phyloP scores from a whole-genome alignment of 2,797 vertebrate genomes.

The Brachyrhaphis roseni region DNA sequence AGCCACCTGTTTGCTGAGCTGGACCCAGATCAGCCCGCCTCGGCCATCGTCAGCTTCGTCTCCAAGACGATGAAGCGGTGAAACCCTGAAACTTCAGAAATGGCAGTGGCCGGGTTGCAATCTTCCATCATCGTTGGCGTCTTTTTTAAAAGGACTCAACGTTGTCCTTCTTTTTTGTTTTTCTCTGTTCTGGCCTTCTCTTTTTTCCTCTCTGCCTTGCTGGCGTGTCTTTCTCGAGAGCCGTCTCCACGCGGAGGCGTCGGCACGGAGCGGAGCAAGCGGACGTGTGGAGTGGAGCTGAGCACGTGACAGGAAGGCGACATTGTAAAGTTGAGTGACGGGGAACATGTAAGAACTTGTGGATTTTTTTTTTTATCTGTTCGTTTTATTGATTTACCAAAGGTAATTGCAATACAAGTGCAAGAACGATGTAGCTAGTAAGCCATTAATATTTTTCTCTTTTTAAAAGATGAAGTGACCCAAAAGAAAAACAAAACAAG shows the following conservation, averaged over 20 bases:
- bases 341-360: slow-evolving; percentile 60
- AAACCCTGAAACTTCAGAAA: slow-evolving; percentile 73
- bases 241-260: slow-evolving; percentile 77
- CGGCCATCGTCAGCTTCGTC: slow-evolving; percentile 93
- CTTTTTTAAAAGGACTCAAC: slow-evolving; percentile 54
- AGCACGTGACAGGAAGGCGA: slow-evolving; percentile 77
- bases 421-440: slow-evolving; percentile 76
- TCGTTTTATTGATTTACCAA: slow-evolving; percentile 81
- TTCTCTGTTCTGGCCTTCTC: slow-evolving; percentile 43
- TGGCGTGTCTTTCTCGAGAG: slow-evolving; percentile 67
- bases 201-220: slow-evolving; percentile 61
- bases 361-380: slow-evolving; percentile 69
- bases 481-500: slow-evolving; percentile 37
- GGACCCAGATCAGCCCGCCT: slow-evolving; percentile 91
- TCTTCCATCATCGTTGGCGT: slow-evolving; percentile 52
- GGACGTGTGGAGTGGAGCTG: slow-evolving; percentile 83
- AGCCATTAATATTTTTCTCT: slow-evolving; percentile 76
- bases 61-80: slow-evolving; percentile 90
- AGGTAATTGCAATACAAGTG: slow-evolving; percentile 80
- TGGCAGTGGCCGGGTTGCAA: slow-evolving; percentile 61
- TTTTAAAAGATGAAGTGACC: slow-evolving; percentile 72
- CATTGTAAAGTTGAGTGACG: slow-evolving; percentile 59
- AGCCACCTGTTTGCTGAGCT: slow-evolving; percentile 98
- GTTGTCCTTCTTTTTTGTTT: slow-evolving; percentile 36
- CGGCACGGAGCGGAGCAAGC: slow-evolving; percentile 79